Percentiles rank a stretch among this genome's conserved stretches.
phyloP scores from a whole-genome alignment of 1,140 invertebrate species.

The Agrypnia vestita region DNA sequence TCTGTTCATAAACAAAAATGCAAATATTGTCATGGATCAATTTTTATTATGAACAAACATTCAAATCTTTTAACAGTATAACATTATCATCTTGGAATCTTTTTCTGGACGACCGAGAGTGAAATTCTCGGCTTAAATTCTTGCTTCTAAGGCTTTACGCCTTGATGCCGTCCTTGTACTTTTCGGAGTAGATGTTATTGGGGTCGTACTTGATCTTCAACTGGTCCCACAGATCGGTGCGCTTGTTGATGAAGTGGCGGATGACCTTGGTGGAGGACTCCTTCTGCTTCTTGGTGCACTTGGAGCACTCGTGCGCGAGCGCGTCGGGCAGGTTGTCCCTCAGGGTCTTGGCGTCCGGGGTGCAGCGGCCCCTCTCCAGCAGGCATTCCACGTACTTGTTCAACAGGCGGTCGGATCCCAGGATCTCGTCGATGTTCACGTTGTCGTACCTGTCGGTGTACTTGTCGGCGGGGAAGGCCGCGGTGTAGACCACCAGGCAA shows the following conservation, averaged over 20 bases:
- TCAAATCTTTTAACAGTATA: not conserved
- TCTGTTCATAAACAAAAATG: not conserved
- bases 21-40: constrained; percentile 23
- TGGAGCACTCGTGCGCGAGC: too few species aligned
- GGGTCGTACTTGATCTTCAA: constrained; percentile 79
- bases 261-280: constrained; percentile 76
- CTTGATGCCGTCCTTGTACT: constrained; percentile 72
- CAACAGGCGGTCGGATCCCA: constrained; percentile 80
- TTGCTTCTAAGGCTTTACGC: too few species aligned
- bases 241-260: constrained; percentile 74
- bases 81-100: not conserved
- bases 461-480: too few species aligned
- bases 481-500: constrained; percentile 64
- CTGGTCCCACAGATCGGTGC: constrained; percentile 76
- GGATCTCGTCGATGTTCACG: constrained; percentile 81
- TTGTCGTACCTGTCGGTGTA: too few species aligned
- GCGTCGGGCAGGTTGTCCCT: constrained; percentile 82
- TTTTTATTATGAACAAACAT: constrained; percentile 15
- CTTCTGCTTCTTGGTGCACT: constrained; percentile 79
- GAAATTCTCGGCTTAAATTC: not conserved
- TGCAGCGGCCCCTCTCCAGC: constrained; percentile 80
- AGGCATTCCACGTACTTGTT: constrained; percentile 83
- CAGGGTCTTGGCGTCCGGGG: constrained; percentile 80
- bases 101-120: not conserved
- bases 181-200: constrained; percentile 74